A percentile compares a stretch with the other conserved stretches of the same genome.
Conservation (phyloP, 2,113 vertebrate genomes). For the Apodemus sylvaticus region DNA sequence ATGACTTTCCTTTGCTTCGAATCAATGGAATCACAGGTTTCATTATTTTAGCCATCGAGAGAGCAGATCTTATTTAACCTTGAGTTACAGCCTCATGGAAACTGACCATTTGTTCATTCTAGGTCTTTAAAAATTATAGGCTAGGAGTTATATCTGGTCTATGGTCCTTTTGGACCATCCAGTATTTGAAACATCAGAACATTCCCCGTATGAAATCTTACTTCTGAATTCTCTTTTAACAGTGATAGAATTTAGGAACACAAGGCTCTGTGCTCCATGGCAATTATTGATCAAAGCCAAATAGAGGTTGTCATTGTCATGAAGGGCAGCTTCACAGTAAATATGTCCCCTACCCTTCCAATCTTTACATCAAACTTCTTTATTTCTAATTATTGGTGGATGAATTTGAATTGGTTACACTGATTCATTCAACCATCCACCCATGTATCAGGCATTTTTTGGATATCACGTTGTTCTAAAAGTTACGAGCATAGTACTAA, state of each 20-base stretch:
- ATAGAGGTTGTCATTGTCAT: background rate
- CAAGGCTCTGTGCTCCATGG: background rate
- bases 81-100: conserved; percentile 11
- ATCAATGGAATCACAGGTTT: background rate
- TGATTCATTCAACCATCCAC: background rate
- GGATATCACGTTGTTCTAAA: background rate
- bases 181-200: conserved; percentile 11
- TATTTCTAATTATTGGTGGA: background rate
- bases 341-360: background rate
- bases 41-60: background rate
- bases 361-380: background rate
- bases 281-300: background rate
- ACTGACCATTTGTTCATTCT: conserved; percentile 27
- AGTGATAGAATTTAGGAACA: background rate
- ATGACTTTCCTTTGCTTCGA: background rate
- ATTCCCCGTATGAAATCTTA: conserved; percentile 25
- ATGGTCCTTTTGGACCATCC: background rate
- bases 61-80: background rate
- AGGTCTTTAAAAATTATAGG: conserved; percentile 46
- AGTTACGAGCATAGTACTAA: background rate
- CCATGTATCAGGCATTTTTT: background rate
- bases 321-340: background rate
- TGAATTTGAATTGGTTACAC: background rate
- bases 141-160: background rate
- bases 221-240: background rate